Evolutionary conservation across 2,113 vertebrate genomes (phyloP).

Genomic region (Lagopus leucura): DNA sequence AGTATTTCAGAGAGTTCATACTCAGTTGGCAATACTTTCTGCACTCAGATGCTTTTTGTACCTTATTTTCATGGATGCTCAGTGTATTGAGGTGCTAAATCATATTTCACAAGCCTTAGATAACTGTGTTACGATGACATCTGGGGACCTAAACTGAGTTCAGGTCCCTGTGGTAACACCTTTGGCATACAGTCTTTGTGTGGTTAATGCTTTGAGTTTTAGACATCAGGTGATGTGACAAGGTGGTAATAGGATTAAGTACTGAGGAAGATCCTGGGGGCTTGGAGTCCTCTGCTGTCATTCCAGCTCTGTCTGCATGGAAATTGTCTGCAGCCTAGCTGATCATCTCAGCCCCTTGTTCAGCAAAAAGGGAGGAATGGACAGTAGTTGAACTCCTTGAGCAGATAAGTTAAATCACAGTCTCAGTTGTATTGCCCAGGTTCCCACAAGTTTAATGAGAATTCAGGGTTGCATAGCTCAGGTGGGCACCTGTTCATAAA

Average conservation of each 20-base stretch:
- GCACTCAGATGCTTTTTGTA: background rate
- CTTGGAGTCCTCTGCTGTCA: background rate
- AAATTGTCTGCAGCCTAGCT: background rate
- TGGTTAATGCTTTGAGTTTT: background rate
- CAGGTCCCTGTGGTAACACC: background rate
- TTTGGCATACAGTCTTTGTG: background rate
- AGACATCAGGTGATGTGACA: background rate
- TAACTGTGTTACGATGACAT: background rate
- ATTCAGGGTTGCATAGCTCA: too few species aligned
- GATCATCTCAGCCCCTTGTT: background rate
- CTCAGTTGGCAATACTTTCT: background rate
- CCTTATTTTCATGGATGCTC: background rate
- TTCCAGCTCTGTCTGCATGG: background rate
- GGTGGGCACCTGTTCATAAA: background rate
- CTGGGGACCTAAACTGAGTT: background rate
- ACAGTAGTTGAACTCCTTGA: background rate
- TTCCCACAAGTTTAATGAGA: background rate
- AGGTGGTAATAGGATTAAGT: background rate
- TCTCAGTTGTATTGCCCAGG: background rate
- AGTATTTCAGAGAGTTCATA: background rate
- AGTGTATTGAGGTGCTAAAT: rapidly evolving
- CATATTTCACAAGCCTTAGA: background rate
- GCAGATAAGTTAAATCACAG: background rate
- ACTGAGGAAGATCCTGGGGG: background rate
- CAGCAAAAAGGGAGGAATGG: background rate